Percentiles rank a stretch among this genome's conserved stretches.
These are phyloP conservation scores for Limnephilus lunatus DNA, from an alignment of 2,888 invertebrate species.

Conservation along the genomic window DNA sequence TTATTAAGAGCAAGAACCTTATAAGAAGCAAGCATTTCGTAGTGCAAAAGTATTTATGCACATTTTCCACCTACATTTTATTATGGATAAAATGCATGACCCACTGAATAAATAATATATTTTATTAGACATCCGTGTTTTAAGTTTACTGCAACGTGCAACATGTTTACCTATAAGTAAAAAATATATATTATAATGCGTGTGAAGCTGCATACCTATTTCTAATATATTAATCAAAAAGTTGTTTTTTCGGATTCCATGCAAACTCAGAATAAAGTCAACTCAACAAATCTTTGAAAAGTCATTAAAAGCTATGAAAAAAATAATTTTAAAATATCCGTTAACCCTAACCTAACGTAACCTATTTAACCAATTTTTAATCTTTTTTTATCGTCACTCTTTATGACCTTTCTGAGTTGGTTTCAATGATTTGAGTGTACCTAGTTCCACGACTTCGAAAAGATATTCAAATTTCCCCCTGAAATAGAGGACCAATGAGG, in stretches of 20 bases:
- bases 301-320: too few relatives aligned
- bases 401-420: too few relatives aligned
- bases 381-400: too few relatives aligned
- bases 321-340: too few relatives aligned
- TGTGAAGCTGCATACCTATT: background rate
- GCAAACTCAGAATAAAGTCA: too few relatives aligned
- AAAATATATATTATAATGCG: background rate
- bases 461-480: constrained; percentile 16
- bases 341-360: too few relatives aligned
- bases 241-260: background rate
- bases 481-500: background rate
- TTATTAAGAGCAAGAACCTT: background rate
- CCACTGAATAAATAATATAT: background rate
- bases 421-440: too few relatives aligned
- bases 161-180: background rate
- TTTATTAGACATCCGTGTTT: background rate
- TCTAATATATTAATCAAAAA: background rate
- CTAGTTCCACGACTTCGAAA: background rate
- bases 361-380: too few relatives aligned
- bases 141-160: background rate
- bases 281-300: too few relatives aligned
- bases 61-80: too few relatives aligned
- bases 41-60: too few relatives aligned
- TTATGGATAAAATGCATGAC: too few relatives aligned
- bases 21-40: background rate